Evolutionary conservation across 2,888 invertebrate genomes (phyloP).

Genomic region (Rutpela maculata): DNA sequence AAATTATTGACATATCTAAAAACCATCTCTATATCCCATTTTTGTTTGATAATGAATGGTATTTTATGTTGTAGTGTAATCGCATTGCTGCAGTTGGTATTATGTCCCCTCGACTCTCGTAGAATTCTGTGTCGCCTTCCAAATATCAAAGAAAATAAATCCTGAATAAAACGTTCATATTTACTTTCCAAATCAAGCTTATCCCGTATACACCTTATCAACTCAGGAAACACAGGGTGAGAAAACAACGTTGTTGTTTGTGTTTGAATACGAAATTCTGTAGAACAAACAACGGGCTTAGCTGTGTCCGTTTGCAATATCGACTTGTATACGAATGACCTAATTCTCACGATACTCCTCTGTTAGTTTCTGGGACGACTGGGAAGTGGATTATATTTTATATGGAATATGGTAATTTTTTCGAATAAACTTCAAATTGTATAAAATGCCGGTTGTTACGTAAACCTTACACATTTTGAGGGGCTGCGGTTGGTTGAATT

Average conservation of each 20-base stretch:
- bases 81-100: neutral
- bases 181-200: neutral
- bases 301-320: slow-evolving; percentile 14
- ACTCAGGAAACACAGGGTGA: neutral
- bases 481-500: neutral
- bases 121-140: neutral
- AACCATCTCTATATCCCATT: too few relatives aligned
- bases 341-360: neutral
- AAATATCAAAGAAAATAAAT: slow-evolving; percentile 6
- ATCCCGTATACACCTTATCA: slow-evolving; percentile 11
- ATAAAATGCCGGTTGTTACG: slow-evolving; percentile 1
- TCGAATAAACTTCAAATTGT: slow-evolving; percentile 19
- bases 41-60: too few relatives aligned
- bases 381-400: slow-evolving; percentile 32
- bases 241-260: slow-evolving; percentile 23
- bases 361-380: neutral
- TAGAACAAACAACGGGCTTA: slow-evolving; percentile 19
- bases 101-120: neutral
- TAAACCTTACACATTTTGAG: too few relatives aligned
- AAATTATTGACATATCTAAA: too few relatives aligned
- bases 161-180: neutral
- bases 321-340: slow-evolving; percentile 11
- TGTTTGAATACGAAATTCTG: slow-evolving; percentile 10
- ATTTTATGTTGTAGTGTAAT: too few relatives aligned
- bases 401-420: slow-evolving; percentile 24